Evolutionary conservation across 2,797 vertebrate species (phyloP), one percentile per base, ranked within the genome.

Genomic region (Ictinia mississippiensis): DNA sequence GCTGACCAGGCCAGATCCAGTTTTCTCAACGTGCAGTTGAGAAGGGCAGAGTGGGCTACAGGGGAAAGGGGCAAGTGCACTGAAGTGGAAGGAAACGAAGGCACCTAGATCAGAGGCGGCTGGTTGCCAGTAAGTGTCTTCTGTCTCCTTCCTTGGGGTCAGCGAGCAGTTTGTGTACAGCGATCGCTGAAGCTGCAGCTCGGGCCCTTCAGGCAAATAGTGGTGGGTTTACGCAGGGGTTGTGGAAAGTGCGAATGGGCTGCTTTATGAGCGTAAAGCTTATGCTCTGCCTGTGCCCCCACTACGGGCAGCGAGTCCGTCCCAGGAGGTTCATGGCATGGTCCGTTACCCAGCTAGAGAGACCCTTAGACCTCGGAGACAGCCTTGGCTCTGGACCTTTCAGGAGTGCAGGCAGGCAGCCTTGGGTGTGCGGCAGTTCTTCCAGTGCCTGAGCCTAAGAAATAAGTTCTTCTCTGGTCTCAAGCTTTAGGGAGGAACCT

Each of bases 231-330:
- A 3, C 2, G 8, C 29, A 10, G 12, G 25, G 67, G 20, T 9
- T 28, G 59, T 7, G 31, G 29, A 40, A 52, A 13, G 33, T 2
- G 1, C 2, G 12, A 28, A 11, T 0, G 15, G 44, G 15, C 38
- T 55, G 52, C 18, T 55, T 33, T 55, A 33, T 55, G 52, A 55
- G 29, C 8, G 5, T 55, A 55, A 55, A 55, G 52, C 52, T 33
- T 33, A 10, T 0, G 1, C 20, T 26, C 33, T 38, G 77, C 28
- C 55, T 6, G 5, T 11, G 20, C 23, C 14, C 35, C 29, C 3
- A 1, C 3, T 29, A 6, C 0, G 2, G 52, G 31, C 61, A 52
- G 38, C 3, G 1, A 38, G 23, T n/a, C 26, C 5, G 1, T 40
- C 65, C n/a, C 11, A 9, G 56, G 65, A 33, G 19, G 55, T 26